Conservation (phyloP, 2,113 vertebrate species). For the Scopus umbretta region DNA sequence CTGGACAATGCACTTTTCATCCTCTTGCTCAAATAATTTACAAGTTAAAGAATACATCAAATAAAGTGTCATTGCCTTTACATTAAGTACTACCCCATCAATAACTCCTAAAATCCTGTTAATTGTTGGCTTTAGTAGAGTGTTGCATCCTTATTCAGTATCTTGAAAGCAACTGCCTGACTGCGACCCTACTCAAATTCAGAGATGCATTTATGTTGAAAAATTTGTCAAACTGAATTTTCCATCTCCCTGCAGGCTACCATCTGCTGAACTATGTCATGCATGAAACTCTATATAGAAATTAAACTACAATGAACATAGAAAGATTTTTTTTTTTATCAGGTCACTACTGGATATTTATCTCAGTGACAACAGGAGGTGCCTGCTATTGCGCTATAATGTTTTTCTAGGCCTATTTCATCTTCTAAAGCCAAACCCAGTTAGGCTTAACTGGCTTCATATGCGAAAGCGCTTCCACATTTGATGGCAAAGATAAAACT, state of each 20-base stretch:
- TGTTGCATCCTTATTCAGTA: background rate
- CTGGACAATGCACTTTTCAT: background rate
- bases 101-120: background rate
- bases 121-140: background rate
- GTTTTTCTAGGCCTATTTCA: background rate
- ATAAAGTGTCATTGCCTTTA: background rate
- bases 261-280: constrained; percentile 14
- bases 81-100: background rate
- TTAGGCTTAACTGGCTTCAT: background rate
- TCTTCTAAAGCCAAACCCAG: background rate
- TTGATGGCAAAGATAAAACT: background rate
- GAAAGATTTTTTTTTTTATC: background rate
- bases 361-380: background rate
- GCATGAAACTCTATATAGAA: background rate
- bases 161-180: background rate
- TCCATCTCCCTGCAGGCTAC: background rate
- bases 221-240: background rate
- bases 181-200: background rate
- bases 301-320: background rate
- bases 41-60: background rate
- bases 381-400: background rate
- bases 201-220: background rate
- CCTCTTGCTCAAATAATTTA: background rate
- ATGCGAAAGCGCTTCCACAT: background rate
- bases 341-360: background rate